Base-by-base conservation (phyloP, 2,888 invertebrate species). In the Xestoiulus laeticollis region DNA sequence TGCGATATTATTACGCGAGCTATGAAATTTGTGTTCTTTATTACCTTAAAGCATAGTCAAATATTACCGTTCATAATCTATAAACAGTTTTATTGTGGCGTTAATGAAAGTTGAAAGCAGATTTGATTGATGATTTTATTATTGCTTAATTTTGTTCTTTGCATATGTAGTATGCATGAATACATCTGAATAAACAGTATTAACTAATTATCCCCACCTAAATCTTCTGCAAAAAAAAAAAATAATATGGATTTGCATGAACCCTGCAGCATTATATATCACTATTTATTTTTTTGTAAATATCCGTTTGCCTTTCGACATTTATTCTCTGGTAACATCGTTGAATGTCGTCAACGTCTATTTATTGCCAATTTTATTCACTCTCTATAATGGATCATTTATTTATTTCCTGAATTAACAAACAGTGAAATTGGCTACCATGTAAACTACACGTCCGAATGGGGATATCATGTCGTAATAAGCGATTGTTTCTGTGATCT, bases 401-500 rank as follows among this genome's bases (percentile, higher is more conserved):
- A 68, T 68, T 22, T 68, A 22, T 26, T n/a, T n/a, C n/a, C n/a
- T 22, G 22, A 78, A 78, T 78, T 26, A 78, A 78, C 12, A 78
- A 14, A 30, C 16, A 14, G 78, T 12, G 78, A 78, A 78, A 14
- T 26, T 78, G 78, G 78, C 30, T 78, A 78, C 78, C 30, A 30
- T 14, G 26, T 78, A 78, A 78, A 30, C 78, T 78, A 30, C 78
- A 22, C 30, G 78, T 78, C 10, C 78, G 30, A 30, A 78, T 30
- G 78, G 78, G 78, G 68, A 78, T 30, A 78, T 30, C 78, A 78
- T 14, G 30, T 78, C 30, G 30, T 78, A 78, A 30, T 12, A 78
- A 78, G 30, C 78, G 78, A 78, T 78, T 26, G 78, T 78, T 78
- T 78, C 78, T 78, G 78, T 78, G 59, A 78, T 78, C 30, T 78